Evolutionary conservation across 2,797 vertebrate genomes (phyloP).

Genomic region (Rhinichthys osculus): DNA sequence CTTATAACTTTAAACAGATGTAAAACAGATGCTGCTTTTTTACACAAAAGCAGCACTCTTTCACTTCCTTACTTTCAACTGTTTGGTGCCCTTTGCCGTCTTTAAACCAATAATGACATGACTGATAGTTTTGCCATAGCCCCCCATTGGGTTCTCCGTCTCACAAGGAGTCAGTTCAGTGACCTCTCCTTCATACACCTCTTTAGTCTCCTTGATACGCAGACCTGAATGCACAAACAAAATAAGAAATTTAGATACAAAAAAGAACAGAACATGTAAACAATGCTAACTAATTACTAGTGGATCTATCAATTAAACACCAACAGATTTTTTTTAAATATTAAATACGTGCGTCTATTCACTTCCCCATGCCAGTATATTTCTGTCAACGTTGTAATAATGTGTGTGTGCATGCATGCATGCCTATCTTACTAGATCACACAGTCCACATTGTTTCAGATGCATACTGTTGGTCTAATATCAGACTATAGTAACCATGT

Average conservation of each 20-base stretch:
- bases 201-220: slow-evolving; percentile 98
- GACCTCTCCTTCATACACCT: slow-evolving; percentile 99
- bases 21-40: not conserved
- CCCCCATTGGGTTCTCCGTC: slow-evolving; percentile 99
- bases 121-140: slow-evolving; percentile 98
- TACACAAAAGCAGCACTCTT: not conserved
- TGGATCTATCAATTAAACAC: not conserved
- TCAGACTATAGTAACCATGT: slow-evolving; percentile 20
- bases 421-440: slow-evolving; percentile 58
- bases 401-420: slow-evolving; percentile 5
- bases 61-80: slow-evolving; percentile 86
- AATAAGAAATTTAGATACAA: slow-evolving; percentile 9
- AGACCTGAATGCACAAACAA: slow-evolving; percentile 78
- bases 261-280: not conserved
- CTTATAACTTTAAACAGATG: not conserved
- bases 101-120: slow-evolving; percentile 97
- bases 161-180: slow-evolving; percentile 97
- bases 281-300: not conserved
- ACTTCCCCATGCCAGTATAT: not conserved
- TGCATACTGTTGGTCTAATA: not conserved
- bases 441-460: slow-evolving; percentile 53
- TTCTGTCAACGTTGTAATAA: slow-evolving; percentile 27
- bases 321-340: too few relatives aligned
- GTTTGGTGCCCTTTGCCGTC: slow-evolving; percentile 98
- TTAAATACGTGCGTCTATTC: not conserved